Conservation (phyloP, 1,140 invertebrate genomes). For the Drosophila yakuba region DNA sequence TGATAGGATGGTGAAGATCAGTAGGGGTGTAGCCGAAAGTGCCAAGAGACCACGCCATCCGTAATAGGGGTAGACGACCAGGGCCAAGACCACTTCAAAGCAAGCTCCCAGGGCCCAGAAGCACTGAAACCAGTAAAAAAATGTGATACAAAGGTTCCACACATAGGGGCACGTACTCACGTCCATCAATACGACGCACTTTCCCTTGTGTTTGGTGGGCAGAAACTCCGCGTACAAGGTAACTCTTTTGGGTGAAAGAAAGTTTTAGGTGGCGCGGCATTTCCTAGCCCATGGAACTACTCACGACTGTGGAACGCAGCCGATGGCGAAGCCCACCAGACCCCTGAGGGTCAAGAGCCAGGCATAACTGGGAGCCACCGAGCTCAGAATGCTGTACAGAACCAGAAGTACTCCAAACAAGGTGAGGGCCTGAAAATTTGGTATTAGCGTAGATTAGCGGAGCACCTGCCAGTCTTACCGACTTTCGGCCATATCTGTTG, state of each 20-base stretch:
- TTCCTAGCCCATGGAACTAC: slow-evolving; percentile 1
- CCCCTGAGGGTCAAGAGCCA: slow-evolving; percentile 96
- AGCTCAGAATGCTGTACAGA: slow-evolving; percentile 95
- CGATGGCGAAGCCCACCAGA: slow-evolving; percentile 97
- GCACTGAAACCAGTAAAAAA: slow-evolving; percentile 87
- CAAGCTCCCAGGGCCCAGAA: slow-evolving; percentile 98
- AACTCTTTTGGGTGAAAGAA: slow-evolving; percentile 87
- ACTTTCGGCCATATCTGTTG: slow-evolving; percentile 96
- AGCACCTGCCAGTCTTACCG: slow-evolving; percentile 85
- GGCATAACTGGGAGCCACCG: slow-evolving; percentile 95
- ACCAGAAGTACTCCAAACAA: slow-evolving; percentile 95
- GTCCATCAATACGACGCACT: slow-evolving; percentile 97
- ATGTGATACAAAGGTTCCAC: background rate
- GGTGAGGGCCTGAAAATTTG: slow-evolving; percentile 29
- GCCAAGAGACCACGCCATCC: slow-evolving; percentile 96
- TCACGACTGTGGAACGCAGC: slow-evolving; percentile 98
- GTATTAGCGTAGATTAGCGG: background rate
- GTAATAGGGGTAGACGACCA: slow-evolving; percentile 95
- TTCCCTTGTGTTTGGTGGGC: slow-evolving; percentile 95
- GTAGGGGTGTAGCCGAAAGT: slow-evolving; percentile 93
- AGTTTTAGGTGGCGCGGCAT: background rate
- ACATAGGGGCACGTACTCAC: slow-evolving; percentile 86
- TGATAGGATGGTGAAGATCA: slow-evolving; percentile 92
- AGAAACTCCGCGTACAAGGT: slow-evolving; percentile 98
- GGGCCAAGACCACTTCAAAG: slow-evolving; percentile 95